Evolutionary conservation across 2,113 vertebrate genomes (phyloP), one percentile per base, ranked within the genome.

Genomic region (Balaenoptera acutorostrata): DNA sequence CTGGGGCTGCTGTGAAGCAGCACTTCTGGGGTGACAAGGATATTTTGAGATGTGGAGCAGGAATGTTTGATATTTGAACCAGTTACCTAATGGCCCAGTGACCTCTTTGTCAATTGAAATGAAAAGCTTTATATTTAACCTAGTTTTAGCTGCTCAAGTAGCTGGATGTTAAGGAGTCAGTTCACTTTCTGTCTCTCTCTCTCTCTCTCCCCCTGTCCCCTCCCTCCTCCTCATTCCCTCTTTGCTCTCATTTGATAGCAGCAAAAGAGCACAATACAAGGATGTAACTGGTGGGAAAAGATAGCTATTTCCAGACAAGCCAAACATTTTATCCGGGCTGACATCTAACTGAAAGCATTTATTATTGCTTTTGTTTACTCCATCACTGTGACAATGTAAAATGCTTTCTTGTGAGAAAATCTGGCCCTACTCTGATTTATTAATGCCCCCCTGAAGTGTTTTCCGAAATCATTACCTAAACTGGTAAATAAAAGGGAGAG

Each of bases 1-100:
- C 85, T 82, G 44, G 36, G 75, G 29, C 80, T 55, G 3, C 71
- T 82, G 6, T 81, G 55, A 41, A 93, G 46, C 31, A 81, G 44
- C 44, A 57, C 69, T 59, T 92, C 90, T 72, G 20, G 29, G 52
- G 55, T 86, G n/a, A 86, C 90, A 80, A 90, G 23, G 52, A n/a
- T 84, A 84, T 94, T 95, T 87, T 81, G 68, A 96, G 41, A 95
- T 84, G 44, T 25, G 33, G 80, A 96, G n/a, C 75, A 69, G 91
- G 49, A 97, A 95, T 84, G 18, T 93, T 97, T 96, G 86, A 59
- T 94, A 41, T 95, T 91, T 98, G 96, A 87, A 74, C 97, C 97
- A 96, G 95, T 98, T 98, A 98, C 97, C 98, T 84, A 97, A 96
- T 98, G 97, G 97, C 97, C 98, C 90, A 97, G 90, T 98, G 96